Percentiles rank a stretch among this genome's conserved stretches.
These are phyloP conservation scores for Eupelmus urozonus DNA, from an alignment of 2,888 invertebrate genomes.

Conservation along the genomic window DNA sequence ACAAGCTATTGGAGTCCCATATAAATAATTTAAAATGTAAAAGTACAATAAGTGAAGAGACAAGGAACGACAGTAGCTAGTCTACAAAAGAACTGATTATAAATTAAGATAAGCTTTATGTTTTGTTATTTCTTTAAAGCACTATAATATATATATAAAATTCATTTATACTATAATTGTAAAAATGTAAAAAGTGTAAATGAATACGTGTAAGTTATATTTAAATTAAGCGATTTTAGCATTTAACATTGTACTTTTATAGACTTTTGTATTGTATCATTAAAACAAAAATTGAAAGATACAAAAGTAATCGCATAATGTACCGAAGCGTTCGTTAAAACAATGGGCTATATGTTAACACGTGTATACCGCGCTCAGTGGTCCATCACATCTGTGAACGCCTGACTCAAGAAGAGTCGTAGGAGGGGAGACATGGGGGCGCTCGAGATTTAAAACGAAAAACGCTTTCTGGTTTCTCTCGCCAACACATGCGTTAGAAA, in stretches of 20 bases:
- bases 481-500: not conserved
- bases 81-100: not conserved
- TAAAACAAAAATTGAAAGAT: not conserved
- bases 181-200: constrained; percentile 7
- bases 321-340: too few species aligned
- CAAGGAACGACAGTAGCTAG: constrained; percentile 1
- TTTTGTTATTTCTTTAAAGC: not conserved
- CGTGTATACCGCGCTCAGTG: too few species aligned
- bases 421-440: too few species aligned
- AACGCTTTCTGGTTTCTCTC: not conserved
- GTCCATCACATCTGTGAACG: too few species aligned
- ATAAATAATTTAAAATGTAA: constrained; percentile 30
- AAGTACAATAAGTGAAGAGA: not conserved
- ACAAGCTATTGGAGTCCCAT: constrained; percentile 58
- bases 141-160: not conserved
- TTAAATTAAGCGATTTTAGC: not conserved
- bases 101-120: not conserved
- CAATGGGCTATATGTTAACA: too few species aligned
- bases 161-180: constrained; percentile 10
- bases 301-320: too few species aligned
- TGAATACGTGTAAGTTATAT: not conserved
- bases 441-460: not conserved
- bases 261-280: not conserved
- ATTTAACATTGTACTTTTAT: not conserved
- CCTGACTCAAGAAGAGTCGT: too few species aligned